Evolutionary conservation across 2,797 vertebrate species (phyloP).

Genomic region (Enteromius paludinosus): DNA sequence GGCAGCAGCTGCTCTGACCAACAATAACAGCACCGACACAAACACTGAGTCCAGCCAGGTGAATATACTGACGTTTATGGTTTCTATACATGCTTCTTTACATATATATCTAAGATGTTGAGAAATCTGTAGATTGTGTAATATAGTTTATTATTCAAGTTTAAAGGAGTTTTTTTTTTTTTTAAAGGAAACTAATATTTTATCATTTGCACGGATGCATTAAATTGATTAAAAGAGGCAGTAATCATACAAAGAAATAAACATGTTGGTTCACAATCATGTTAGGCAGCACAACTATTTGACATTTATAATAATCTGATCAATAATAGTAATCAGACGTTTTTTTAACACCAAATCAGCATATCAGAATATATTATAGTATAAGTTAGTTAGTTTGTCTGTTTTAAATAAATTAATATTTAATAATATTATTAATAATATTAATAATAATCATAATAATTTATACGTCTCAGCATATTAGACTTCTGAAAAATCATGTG

Average conservation of each 20-base stretch:
- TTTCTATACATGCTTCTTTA: background rate
- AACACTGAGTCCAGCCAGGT: conserved; percentile 87
- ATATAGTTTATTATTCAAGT: background rate
- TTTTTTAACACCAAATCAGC: background rate
- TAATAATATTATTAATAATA: too few relatives aligned
- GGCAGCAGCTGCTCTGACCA: conserved; percentile 55
- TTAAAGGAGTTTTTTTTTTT: background rate
- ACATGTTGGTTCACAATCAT: background rate
- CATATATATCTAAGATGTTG: background rate
- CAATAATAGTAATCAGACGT: background rate
- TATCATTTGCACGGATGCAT: background rate
- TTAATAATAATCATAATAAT: background rate
- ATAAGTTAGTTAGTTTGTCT: too few relatives aligned
- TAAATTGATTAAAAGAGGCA: background rate
- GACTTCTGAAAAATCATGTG: background rate
- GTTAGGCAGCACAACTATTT: background rate
- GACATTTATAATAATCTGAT: background rate
- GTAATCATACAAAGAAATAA: background rate
- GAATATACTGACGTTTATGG: conserved; percentile 39
- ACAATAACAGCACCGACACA: conserved; percentile 79
- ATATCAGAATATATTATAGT: too few relatives aligned
- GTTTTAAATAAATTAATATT: too few relatives aligned
- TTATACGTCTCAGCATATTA: background rate
- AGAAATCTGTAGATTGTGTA: background rate
- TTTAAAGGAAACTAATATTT: background rate